These are phyloP conservation scores for Candidula unifasciata DNA, from an alignment of 2,888 invertebrate genomes.

Conservation along the genomic window DNA sequence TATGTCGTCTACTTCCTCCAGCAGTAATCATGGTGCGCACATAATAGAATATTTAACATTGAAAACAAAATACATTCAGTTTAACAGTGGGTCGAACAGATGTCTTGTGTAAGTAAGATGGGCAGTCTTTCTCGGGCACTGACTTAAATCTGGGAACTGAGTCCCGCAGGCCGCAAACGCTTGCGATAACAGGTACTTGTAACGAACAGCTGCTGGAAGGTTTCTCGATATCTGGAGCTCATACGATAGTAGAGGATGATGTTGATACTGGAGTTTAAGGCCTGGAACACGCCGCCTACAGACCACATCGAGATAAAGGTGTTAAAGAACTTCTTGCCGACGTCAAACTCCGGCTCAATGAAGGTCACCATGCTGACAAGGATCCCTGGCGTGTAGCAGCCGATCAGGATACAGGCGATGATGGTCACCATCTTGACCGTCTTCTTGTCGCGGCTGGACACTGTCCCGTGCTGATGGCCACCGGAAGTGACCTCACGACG, in stretches of 20 bases:
- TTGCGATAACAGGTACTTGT: too few species aligned
- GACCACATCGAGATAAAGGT: not conserved
- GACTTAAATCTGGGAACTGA: too few species aligned
- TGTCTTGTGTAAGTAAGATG: too few species aligned
- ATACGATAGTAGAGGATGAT: not conserved
- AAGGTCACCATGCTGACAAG: not conserved
- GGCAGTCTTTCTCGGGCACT: too few species aligned
- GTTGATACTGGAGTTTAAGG: not conserved
- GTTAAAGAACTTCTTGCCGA: not conserved
- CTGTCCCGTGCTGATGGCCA: not conserved
- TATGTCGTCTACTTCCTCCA: too few species aligned
- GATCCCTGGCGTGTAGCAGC: not conserved
- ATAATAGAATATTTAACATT: too few species aligned
- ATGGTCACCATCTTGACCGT: not conserved
- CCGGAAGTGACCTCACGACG: not conserved
- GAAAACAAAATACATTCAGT: too few species aligned
- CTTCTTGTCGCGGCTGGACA: constrained; percentile 4
- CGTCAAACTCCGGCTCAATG: not conserved
- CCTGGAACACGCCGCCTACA: not conserved
- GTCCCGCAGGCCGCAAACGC: too few species aligned
- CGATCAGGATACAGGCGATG: constrained; percentile 13
- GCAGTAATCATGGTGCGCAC: too few species aligned
- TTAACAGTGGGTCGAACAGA: too few species aligned
- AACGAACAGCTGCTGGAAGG: not conserved
- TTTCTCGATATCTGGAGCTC: not conserved